Evolutionary conservation across 2,888 invertebrate species (phyloP).

Genomic region (Sphaerophoria taeniata): DNA sequence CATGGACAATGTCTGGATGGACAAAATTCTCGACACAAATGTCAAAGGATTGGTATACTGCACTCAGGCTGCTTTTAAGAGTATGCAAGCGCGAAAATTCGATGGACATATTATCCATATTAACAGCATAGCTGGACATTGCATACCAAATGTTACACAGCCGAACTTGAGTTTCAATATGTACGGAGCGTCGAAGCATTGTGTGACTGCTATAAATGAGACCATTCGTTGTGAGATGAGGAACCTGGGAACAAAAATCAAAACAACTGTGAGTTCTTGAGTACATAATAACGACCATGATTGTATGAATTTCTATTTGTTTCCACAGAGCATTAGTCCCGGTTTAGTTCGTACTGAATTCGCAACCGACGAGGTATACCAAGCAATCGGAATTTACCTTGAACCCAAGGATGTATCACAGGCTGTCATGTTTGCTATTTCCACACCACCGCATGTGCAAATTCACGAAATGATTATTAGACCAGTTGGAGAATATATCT

Average conservation of each 20-base stretch:
- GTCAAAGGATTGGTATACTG: conserved; percentile 83
- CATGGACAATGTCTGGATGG: conserved; percentile 76
- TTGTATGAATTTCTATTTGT: neutral
- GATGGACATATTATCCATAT: conserved; percentile 79
- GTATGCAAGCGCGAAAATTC: conserved; percentile 75
- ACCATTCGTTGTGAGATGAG: conserved; percentile 81
- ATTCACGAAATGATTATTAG: conserved; percentile 52
- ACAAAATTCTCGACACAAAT: conserved; percentile 83
- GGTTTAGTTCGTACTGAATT: conserved; percentile 80
- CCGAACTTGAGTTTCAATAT: conserved; percentile 75
- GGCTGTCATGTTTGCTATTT: conserved; percentile 40
- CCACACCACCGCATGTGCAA: conserved; percentile 60
- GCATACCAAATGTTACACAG: conserved; percentile 34
- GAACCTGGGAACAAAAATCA: conserved; percentile 79
- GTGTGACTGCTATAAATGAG: conserved; percentile 81
- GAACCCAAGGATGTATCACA: conserved; percentile 52
- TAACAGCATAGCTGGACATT: conserved; percentile 78
- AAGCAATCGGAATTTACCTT: conserved; percentile 71
- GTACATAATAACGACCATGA: conserved; percentile 75
- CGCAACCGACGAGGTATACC: conserved; percentile 72
- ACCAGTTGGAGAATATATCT: conserved; percentile 39
- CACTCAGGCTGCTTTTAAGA: conserved; percentile 82
- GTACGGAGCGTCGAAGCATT: conserved; percentile 80
- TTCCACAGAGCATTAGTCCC: conserved; percentile 75
- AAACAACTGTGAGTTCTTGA: conserved; percentile 79